Conservation (phyloP, 2,888 invertebrate species). For the Folsomia candida region DNA sequence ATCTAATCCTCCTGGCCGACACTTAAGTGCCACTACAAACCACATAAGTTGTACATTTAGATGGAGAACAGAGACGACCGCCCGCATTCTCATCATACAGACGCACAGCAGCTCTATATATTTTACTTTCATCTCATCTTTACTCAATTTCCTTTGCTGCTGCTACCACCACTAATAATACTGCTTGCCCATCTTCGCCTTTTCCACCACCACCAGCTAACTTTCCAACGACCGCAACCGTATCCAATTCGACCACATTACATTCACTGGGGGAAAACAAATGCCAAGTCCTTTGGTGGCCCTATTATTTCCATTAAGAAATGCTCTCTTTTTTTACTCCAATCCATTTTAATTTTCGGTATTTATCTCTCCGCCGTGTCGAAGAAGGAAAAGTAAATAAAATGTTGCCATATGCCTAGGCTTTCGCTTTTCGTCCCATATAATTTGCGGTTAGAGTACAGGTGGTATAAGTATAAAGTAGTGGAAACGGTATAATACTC, state of each 20-base stretch:
- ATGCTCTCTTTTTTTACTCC: not conserved
- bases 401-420: too few species aligned
- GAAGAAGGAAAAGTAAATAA: not conserved
- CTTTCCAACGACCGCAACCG: not conserved
- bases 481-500: too few species aligned
- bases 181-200: not conserved
- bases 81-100: constrained; percentile 41
- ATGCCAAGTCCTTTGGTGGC: constrained; percentile 15
- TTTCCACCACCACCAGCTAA: not conserved
- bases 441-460: too few species aligned
- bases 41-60: constrained; percentile 34
- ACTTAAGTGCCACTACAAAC: constrained; percentile 41
- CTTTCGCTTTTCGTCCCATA: too few species aligned
- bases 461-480: too few species aligned
- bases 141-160: constrained; percentile 10
- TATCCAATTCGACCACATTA: not conserved
- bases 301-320: constrained; percentile 19
- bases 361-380: not conserved
- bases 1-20: constrained; percentile 36
- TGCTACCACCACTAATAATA: too few species aligned
- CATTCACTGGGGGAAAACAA: not conserved
- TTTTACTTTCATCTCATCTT: constrained; percentile 15
- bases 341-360: not conserved
- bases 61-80: constrained; percentile 35
- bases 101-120: too few species aligned